phyloP scores from a whole-genome alignment of 1,140 invertebrate species.

The Coboldia fuscipes region DNA sequence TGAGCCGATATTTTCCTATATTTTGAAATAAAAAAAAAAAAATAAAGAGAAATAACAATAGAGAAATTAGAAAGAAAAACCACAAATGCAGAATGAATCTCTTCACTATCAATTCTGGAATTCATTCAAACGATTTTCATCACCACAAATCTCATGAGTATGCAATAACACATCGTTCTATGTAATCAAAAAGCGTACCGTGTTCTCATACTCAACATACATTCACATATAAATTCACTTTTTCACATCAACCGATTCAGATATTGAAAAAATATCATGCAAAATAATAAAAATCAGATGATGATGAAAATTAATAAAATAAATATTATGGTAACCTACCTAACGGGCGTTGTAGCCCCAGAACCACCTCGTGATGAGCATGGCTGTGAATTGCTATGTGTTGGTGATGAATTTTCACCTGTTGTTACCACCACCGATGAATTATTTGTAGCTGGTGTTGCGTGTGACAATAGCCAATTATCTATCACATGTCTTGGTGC shows the following conservation, averaged over 20 bases:
- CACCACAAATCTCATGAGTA: too few relatives aligned
- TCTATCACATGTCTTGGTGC: slow-evolving; percentile 79
- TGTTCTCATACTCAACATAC: too few relatives aligned
- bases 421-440: slow-evolving; percentile 23
- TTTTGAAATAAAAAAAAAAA: slow-evolving; percentile 1
- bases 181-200: too few relatives aligned
- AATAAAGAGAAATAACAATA: slow-evolving; percentile 1
- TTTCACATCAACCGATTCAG: too few relatives aligned
- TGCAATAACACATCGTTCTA: too few relatives aligned
- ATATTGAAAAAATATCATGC: too few relatives aligned
- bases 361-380: slow-evolving; percentile 36
- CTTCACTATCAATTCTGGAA: too few relatives aligned
- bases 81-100: not conserved
- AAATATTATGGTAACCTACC: too few relatives aligned
- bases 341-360: slow-evolving; percentile 72
- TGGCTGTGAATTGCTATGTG: slow-evolving; percentile 23
- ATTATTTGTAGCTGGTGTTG: slow-evolving; percentile 36
- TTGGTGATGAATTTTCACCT: slow-evolving; percentile 34
- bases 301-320: not conserved
- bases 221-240: too few relatives aligned
- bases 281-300: too few relatives aligned
- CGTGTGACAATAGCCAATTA: slow-evolving; percentile 72
- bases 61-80: not conserved
- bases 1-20: slow-evolving; percentile 87
- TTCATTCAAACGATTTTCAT: not conserved